Evolutionary conservation across 2,888 invertebrate genomes (phyloP), one percentile per base, ranked within the genome.

Genomic region (Rapana venosa): DNA sequence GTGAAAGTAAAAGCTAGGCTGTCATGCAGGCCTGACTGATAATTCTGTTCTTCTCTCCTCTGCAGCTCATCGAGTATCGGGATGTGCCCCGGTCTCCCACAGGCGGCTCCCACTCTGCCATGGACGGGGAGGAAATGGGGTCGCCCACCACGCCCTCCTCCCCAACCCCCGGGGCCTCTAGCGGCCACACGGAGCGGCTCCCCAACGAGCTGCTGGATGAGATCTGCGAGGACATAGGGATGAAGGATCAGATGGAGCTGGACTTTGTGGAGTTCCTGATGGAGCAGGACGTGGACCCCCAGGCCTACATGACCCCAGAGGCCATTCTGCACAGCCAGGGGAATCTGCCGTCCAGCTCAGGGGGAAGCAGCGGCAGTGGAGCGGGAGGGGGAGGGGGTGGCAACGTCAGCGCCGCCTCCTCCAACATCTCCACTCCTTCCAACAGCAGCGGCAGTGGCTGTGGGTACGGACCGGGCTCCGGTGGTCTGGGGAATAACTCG

Each of bases 221-320:
- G 93, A 95, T 96, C 87, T 96, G 95, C 92, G 94, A 95, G 91
- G 96, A 96, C 91, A 96, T 96, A 88, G 96, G 96, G 4, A 95
- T 96, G 93, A 95, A 96, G 92, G 89, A 89, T 26, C 86, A 86
- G 35, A 96, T 95, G 94, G 96, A 96, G 90, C 92, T 96, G 86
- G 96, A 96, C 92, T 94, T 96, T 92, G 95, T 95, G 79, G 96
- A 96, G 92, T 94, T 94, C 87, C 92, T 95, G 4, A 95, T 95
- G 95, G 94, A 94, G 90, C 94, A 94, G 89, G 94, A 94, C 85
- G 93, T 93, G 88, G 93, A 93, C 30, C 91, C 91, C 0, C 94
- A 94, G 20, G 92, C 93, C 30, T 94, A 94, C 91, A 94, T 94
- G 94, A 94, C 94, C 4, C 94, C 93, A 8, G 94, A 94, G 88